These are phyloP conservation scores for Seira ritae DNA, from an alignment of 2,888 invertebrate genomes.

Conservation along the genomic window DNA sequence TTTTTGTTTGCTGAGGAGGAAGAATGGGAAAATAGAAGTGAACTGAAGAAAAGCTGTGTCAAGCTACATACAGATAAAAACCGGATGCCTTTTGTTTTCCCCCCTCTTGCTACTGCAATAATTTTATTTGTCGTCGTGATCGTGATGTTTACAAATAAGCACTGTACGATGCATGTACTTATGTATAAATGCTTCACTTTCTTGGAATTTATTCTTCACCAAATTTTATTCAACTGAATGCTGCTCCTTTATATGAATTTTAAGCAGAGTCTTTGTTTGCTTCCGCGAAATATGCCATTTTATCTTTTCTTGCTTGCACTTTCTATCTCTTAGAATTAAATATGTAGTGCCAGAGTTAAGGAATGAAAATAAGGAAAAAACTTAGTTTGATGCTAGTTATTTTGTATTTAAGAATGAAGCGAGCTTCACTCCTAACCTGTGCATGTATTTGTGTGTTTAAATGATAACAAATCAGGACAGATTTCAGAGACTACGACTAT, in stretches of 20 bases:
- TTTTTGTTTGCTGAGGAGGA: slow-evolving; percentile 31
- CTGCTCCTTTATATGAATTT: neutral
- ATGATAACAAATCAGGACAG: no score
- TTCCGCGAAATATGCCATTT: no score
- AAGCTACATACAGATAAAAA: slow-evolving; percentile 41
- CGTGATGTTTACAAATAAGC: neutral
- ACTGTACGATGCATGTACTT: neutral
- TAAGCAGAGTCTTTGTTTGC: neutral
- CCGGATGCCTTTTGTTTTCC: slow-evolving; percentile 58
- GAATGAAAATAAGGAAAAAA: no score
- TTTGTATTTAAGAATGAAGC: no score
- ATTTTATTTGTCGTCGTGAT: slow-evolving; percentile 46
- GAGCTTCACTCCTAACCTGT: no score
- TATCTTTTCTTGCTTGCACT: no score
- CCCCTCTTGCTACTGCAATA: slow-evolving; percentile 27
- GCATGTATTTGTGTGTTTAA: no score
- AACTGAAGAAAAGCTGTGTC: slow-evolving; percentile 48
- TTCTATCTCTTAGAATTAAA: no score
- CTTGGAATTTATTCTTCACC: neutral
- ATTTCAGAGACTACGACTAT: no score
- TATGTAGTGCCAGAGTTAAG: no score
- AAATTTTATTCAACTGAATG: neutral
- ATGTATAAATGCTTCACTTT: neutral
- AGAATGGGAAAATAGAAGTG: slow-evolving; percentile 22
- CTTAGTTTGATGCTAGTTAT: no score